Evolutionary conservation across 2,888 invertebrate species (phyloP), one percentile per base, ranked within the genome.

Genomic region (Pherbina coryleti): DNA sequence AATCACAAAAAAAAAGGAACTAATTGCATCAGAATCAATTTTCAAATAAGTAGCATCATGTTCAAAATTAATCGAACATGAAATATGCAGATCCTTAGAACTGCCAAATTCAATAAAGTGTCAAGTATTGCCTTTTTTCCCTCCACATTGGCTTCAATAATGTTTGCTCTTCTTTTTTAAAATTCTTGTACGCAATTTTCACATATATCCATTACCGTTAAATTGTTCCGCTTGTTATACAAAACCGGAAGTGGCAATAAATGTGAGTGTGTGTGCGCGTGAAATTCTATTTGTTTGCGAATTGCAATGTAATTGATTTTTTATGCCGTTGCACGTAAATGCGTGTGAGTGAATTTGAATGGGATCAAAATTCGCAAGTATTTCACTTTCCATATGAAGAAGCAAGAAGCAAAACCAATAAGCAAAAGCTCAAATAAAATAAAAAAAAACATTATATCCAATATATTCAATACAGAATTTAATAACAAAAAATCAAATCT

Each of bases 401-500:
- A 60, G 4, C 8, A 60, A 22, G 14, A 4, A 25, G 5, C 57
- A 9, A n/a, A 60, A 60, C 25, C 57, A 31, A 44, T 44, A 14
- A 44, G 44, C 14, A 44, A 11, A 44, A 44, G 14, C 44, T 44
- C 44, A 11, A 44, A 11, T 44, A 44, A 44, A 44, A 37, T 7
- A 7, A 37, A 44, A 44, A 44, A 7, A 11, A 11, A 44, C n/a
- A n/a, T n/a, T n/a, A 44, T 44, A 44, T 14, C 44, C 2, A 44
- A 44, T 11, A 44, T 11, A 44, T 44, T 44, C 44, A 44, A 44
- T 17, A 49, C 62, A 22, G 31, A 78, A 76, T 72, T 78, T 76
- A 78, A 76, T 78, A 78, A 76, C 72, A 76, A 76, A 76, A n/a
- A 76, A 75, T 78, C 78, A 76, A 78, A 72, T 78, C 64, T 34